Evolutionary conservation across 2,113 vertebrate species (phyloP).

Genomic region (Capreolus pygargus): DNA sequence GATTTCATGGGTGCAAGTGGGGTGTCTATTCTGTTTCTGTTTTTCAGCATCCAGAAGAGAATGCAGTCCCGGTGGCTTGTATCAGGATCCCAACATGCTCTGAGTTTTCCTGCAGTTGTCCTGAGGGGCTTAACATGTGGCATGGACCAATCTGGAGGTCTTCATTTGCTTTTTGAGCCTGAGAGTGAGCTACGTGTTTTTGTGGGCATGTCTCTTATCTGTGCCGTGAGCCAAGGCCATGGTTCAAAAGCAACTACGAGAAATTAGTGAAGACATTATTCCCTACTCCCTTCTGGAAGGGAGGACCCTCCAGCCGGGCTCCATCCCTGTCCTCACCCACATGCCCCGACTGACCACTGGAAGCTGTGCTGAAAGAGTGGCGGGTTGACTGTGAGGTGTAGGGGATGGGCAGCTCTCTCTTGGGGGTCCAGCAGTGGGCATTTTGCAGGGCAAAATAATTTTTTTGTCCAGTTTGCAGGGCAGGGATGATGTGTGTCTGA

Average conservation of each 20-base stretch:
- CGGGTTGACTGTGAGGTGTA: neutral
- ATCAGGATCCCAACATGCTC: neutral
- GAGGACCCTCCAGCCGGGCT: neutral
- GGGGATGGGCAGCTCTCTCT: neutral
- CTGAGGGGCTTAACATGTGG: neutral
- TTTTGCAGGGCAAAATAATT: neutral
- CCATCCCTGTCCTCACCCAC: neutral
- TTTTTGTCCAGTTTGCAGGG: neutral
- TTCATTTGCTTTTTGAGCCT: neutral
- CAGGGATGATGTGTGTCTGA: neutral
- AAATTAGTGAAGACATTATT: neutral
- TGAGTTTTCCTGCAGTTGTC: neutral
- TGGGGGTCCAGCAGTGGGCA: no score
- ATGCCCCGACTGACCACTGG: neutral
- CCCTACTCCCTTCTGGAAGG: neutral
- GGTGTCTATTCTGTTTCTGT: neutral
- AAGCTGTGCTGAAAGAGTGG: neutral
- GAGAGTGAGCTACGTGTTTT: neutral
- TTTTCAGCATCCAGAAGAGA: neutral
- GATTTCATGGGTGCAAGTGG: neutral
- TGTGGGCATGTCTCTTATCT: neutral
- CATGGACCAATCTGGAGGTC: neutral
- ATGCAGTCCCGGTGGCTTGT: neutral
- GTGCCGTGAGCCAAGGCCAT: neutral
- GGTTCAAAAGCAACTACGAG: neutral